Percentiles rank a stretch among this genome's conserved stretches.
Evolutionary conservation across 2,888 invertebrate species (phyloP).

Genomic region (Coenonympha arcania): DNA sequence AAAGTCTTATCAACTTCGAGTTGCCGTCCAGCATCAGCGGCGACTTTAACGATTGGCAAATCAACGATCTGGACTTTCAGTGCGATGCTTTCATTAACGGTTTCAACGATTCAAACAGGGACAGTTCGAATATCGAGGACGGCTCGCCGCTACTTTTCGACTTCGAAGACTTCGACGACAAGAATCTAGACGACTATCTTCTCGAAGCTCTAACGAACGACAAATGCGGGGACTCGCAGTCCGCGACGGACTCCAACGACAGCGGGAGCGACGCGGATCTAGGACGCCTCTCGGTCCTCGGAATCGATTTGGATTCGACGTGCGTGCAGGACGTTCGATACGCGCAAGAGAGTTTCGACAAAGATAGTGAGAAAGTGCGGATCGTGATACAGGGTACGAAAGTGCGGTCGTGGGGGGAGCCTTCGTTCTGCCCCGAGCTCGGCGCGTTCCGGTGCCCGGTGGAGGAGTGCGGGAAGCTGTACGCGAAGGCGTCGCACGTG

Average conservation of each 20-base stretch:
- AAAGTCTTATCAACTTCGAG: conserved; percentile 66
- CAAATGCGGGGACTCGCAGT: conserved; percentile 45
- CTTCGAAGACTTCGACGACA: conserved; percentile 56
- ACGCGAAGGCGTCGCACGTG: conserved; percentile 91
- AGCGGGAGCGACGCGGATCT: conserved; percentile 36
- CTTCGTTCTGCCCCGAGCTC: conserved; percentile 77
- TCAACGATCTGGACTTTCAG: conserved; percentile 57
- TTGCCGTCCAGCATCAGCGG: conserved; percentile 47
- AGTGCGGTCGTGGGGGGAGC: conserved; percentile 56
- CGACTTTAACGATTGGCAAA: conserved; percentile 51
- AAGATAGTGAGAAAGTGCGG: conserved; percentile 28
- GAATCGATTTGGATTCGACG: conserved; percentile 39
- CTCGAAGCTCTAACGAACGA: conserved; percentile 55
- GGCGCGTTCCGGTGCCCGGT: conserved; percentile 89
- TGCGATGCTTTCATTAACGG: conserved; percentile 59
- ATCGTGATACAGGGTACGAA: conserved; percentile 34
- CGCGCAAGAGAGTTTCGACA: conserved; percentile 34
- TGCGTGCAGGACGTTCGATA: conserved; percentile 44
- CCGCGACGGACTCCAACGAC: conserved; percentile 40
- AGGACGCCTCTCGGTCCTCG: conserved; percentile 37
- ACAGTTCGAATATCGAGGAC: conserved; percentile 43
- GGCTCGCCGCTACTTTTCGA: conserved; percentile 51
- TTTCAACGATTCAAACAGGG: conserved; percentile 45
- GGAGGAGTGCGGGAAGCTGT: conserved; percentile 83
- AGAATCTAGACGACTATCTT: conserved; percentile 58